Percentiles rank a stretch among this genome's conserved stretches.
Evolutionary conservation across 2,888 invertebrate genomes (phyloP).

Genomic region (Papilio gigon): DNA sequence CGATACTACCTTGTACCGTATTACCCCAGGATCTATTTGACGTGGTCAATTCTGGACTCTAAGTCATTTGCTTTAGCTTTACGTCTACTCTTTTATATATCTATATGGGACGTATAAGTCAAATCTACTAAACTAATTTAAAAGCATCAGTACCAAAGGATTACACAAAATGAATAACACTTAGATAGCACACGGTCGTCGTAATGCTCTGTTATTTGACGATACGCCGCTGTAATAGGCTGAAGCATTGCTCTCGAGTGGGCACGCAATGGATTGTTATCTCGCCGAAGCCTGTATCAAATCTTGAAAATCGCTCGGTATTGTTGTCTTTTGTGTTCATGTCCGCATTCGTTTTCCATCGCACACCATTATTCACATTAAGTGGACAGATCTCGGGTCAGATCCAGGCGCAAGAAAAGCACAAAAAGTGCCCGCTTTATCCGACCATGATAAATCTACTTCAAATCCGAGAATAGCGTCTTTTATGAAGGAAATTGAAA

Average conservation of each 20-base stretch:
- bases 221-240: constrained; percentile 8
- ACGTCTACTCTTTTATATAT: no score
- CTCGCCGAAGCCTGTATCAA: constrained; percentile 77
- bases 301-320: constrained; percentile 77
- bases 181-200: background rate
- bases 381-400: constrained; percentile 83
- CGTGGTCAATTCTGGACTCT: no score
- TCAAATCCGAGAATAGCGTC: constrained; percentile 83
- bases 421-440: constrained; percentile 83
- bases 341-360: constrained; percentile 81
- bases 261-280: constrained; percentile 64
- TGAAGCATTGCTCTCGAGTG: constrained; percentile 42
- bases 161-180: background rate
- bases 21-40: no score
- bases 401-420: constrained; percentile 82
- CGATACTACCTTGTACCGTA: background rate
- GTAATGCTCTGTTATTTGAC: constrained; percentile 6
- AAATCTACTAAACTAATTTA: background rate
- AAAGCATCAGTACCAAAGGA: background rate
- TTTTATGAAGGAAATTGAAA: constrained; percentile 83
- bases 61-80: no score
- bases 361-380: constrained; percentile 83
- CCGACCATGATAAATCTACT: constrained; percentile 83
- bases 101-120: no score
- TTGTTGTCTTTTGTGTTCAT: constrained; percentile 80